phyloP scores from a whole-genome alignment of 1,140 invertebrate genomes.

The Drosophila ogumai region DNA sequence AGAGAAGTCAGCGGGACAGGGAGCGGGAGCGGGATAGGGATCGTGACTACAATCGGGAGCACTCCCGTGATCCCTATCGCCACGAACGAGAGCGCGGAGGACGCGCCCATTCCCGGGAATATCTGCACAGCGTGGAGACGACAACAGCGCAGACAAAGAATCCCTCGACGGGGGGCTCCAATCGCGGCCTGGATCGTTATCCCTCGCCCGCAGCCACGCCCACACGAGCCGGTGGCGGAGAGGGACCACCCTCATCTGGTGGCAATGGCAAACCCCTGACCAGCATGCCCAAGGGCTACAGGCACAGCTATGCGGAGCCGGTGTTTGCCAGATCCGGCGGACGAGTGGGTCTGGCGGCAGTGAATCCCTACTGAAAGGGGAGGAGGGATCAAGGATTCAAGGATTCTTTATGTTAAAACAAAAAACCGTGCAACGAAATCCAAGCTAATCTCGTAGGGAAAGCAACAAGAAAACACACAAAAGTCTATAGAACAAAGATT shows the following conservation, averaged over 20 bases:
- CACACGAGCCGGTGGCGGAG: constrained; percentile 20
- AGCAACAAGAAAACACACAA: not conserved
- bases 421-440: constrained; percentile 56
- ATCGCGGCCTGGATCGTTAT: constrained; percentile 56
- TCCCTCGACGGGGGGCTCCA: constrained; percentile 36
- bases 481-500: constrained; percentile 9
- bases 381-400: not conserved
- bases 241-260: constrained; percentile 2
- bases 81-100: constrained; percentile 41
- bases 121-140: constrained; percentile 45
- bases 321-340: constrained; percentile 79
- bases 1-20: constrained; percentile 32
- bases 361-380: constrained; percentile 74
- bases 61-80: constrained; percentile 56
- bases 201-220: constrained; percentile 64
- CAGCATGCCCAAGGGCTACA: constrained; percentile 85
- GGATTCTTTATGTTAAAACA: not conserved
- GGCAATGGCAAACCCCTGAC: constrained; percentile 58
- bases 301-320: constrained; percentile 86
- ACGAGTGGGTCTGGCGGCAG: constrained; percentile 80
- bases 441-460: constrained; percentile 34
- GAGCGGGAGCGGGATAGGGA: constrained; percentile 48
- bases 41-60: constrained; percentile 58
- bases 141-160: constrained; percentile 22
- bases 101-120: constrained; percentile 69